Base-by-base conservation (phyloP, 2,113 vertebrate genomes). In the Rhynchomys soricoides region DNA sequence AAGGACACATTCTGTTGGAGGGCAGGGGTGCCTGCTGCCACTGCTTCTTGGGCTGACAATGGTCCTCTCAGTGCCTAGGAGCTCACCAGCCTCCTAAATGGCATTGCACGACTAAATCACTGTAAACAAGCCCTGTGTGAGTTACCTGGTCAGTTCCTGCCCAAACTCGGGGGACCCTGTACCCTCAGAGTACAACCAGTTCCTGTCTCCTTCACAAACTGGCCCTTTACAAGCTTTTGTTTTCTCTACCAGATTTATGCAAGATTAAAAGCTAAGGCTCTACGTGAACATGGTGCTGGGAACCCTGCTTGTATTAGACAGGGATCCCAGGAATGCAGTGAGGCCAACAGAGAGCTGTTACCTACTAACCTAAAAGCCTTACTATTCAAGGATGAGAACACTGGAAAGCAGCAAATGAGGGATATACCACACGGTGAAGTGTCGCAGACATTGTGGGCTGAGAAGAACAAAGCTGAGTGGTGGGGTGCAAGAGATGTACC, bases 1-100 rank as follows among this genome's bases (percentile, higher is more conserved):
- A 97, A 97, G 86, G 91, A 92, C 90, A 95, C 29, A 3, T 75
- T 97, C 95, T n/a, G 95, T 86, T 95, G 64, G 57, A 77, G 98
- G 55, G 66, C 91, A 94, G 86, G 45, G 96, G 92, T 0, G 45
- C 0, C 59, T 88, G 79, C 92, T 48, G 43, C 66, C 71, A 29
- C 59, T 6, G 21, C 40, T 55, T 52, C 73, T 95, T 29, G 37
- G 2, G 71, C 85, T 78, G 70, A 95, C 90, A 97, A 98, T 94
- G 92, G 64, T 2, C 13, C 2, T 17, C 92, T 97, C 57, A 43
- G 83, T 50, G 0, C 87, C 94, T 78, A 95, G 95, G 70, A 94
- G 24, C 78, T 86, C 48, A 57, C 85, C 68, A 73, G 68, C 26
- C 87, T 96, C 88, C 77, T 29, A 31, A 95, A 55, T 31, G 94